Evolutionary conservation across 37 sponge, comb jelly and placozoan species (phyloP).

Genomic region (Axinella damicornis): DNA sequence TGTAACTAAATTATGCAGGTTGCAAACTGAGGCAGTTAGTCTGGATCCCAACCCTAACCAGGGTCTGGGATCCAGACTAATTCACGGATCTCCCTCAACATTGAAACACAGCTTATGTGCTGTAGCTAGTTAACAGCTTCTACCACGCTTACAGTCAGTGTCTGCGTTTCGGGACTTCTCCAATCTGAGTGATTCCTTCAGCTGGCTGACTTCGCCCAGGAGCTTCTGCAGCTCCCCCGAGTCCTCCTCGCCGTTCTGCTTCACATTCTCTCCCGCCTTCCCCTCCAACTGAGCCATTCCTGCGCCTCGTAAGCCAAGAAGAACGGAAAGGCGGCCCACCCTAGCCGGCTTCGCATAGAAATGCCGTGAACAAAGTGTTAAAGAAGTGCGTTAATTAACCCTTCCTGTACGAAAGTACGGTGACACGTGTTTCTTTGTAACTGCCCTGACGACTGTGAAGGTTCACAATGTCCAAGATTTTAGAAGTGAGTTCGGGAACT

Average conservation of each 20-base stretch:
- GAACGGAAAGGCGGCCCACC: too few species aligned
- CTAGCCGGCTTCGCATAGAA: too few species aligned
- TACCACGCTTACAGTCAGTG: slow-evolving; percentile 31
- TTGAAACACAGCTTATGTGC: too few species aligned
- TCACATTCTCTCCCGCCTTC: background rate
- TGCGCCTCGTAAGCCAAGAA: too few species aligned
- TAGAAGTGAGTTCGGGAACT: too few species aligned
- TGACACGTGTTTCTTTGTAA: slow-evolving; percentile 9
- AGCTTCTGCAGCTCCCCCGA: slow-evolving; percentile 4
- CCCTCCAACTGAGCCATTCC: too few species aligned
- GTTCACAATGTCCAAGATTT: background rate
- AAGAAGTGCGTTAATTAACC: background rate
- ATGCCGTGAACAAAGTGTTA: background rate
- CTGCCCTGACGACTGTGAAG: background rate
- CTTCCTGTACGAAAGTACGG: background rate
- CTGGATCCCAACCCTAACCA: too few species aligned
- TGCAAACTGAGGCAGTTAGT: too few species aligned
- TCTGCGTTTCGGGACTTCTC: slow-evolving; percentile 28
- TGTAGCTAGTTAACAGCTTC: too few species aligned
- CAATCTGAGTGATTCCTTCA: slow-evolving; percentile 41
- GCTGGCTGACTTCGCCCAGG: slow-evolving; percentile 23
- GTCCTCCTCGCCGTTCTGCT: background rate
- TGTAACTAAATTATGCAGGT: too few species aligned
- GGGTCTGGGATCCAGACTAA: too few species aligned
- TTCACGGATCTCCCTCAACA: too few species aligned